Base-by-base conservation (phyloP, 2,113 vertebrate species). In the Atherinomorus stipes region DNA sequence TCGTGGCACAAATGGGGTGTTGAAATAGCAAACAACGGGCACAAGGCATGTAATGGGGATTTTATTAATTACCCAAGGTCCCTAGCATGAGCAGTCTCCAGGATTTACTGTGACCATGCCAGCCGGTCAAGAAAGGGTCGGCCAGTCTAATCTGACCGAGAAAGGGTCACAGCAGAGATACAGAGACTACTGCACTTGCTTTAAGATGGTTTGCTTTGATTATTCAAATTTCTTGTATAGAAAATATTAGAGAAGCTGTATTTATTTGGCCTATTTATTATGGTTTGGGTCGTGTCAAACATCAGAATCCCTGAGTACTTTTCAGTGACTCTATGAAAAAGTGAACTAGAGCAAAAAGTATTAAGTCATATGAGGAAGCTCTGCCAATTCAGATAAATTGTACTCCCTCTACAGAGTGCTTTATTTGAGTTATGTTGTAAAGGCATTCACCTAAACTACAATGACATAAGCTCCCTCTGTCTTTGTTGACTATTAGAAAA, bases 1-100 rank as follows among this genome's bases (percentile, higher is more conserved):
- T 94, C 90, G 92, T 93, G 90, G 93, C 93, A 94, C 93, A 95
- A 95, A 95, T 94, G 93, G 93, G 93, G 93, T 94, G 94, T 95
- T 95, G 93, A 95, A 94, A 95, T 94, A 95, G 93, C 94, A 95
- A 95, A 94, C 94, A 95, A 95, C 93, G 87, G 93, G 93, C 93
- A 95, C 92, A 91, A 94, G 92, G 92, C 93, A 94, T 94, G 94
- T 94, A 95, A 95, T 94, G 91, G 92, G 92, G 91, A 91, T 94
- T 94, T 94, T 94, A 94, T 95, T 94, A 94, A 94, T 94, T 94
- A 93, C 88, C 88, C 81, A 50, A 90, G 87, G 91, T 91, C 90
- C 72, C 76, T 88, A 89, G 89, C 90, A 85, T 80, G 90, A 89
- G 90, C 87, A 67, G 87, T 87, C 89, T 84, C 50, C 79, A 90